Conservation (phyloP, 2,888 invertebrate genomes). For the Bombylius major region DNA sequence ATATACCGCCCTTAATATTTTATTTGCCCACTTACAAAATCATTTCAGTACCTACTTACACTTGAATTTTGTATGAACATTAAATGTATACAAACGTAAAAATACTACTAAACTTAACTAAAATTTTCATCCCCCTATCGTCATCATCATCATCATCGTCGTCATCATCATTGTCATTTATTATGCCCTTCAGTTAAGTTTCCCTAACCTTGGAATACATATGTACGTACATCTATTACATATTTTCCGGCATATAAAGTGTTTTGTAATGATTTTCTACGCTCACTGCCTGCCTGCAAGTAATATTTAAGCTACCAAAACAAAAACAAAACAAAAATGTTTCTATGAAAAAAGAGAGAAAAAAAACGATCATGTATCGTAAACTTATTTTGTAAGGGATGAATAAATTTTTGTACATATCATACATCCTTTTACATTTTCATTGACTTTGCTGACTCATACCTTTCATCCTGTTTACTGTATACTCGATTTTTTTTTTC, state of each 20-base stretch:
- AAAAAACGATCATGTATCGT: too few species aligned
- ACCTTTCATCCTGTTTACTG: not conserved
- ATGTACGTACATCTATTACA: too few species aligned
- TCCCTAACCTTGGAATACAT: constrained; percentile 7
- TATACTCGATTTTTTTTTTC: too few species aligned
- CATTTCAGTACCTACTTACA: constrained; percentile 1
- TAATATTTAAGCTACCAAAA: too few species aligned
- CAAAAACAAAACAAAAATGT: too few species aligned
- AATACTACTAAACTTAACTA: too few species aligned
- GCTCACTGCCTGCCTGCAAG: too few species aligned
- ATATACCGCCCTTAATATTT: constrained; percentile 8
- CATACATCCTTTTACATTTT: not conserved
- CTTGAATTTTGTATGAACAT: not conserved
- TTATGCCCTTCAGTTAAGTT: not conserved
- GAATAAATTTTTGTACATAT: too few species aligned
- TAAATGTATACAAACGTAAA: not conserved
- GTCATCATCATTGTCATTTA: not conserved
- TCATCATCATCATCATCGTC: not conserved
- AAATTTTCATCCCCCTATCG: constrained; percentile 11
- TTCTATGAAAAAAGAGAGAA: too few species aligned
- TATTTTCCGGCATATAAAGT: too few species aligned
- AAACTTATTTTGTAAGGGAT: too few species aligned
- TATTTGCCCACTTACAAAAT: constrained; percentile 14
- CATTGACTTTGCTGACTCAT: not conserved
- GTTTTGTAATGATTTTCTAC: too few species aligned